phyloP scores from a whole-genome alignment of 35 echinoderm and acorn worm genomes.

The Heliocidaris erythrogramma region DNA sequence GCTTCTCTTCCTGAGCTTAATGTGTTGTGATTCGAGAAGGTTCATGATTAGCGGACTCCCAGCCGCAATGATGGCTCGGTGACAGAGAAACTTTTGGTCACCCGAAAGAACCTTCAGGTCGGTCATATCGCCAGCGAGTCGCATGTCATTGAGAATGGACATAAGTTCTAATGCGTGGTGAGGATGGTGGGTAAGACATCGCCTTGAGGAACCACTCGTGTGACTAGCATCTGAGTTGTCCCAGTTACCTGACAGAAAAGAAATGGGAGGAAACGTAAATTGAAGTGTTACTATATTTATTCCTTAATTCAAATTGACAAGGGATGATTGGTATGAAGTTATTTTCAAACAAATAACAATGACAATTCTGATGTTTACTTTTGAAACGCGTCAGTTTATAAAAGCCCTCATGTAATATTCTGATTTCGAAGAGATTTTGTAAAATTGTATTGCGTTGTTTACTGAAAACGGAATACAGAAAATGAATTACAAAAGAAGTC shows the following conservation, averaged over 20 bases:
- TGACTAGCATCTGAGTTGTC: neutral
- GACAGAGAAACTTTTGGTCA: conserved; percentile 59
- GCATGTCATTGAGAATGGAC: conserved; percentile 69
- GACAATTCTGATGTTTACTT: too few relatives aligned
- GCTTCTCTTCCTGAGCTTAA: neutral
- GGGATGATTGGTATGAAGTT: neutral
- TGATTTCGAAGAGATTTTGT: neutral
- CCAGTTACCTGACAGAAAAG: neutral
- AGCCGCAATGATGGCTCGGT: conserved; percentile 77
- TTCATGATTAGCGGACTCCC: conserved; percentile 80
- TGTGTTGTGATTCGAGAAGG: conserved; percentile 48
- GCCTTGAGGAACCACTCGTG: neutral
- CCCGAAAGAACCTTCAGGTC: conserved; percentile 61
- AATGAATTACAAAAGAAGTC: too few relatives aligned
- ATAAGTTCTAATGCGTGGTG: conserved; percentile 74
- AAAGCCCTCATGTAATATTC: neutral
- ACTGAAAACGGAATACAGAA: too few relatives aligned
- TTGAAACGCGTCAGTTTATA: too few relatives aligned
- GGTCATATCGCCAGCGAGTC: conserved; percentile 73
- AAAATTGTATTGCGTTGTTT: neutral
- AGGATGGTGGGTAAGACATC: conserved; percentile 54
- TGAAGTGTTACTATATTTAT: neutral
- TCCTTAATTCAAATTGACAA: neutral
- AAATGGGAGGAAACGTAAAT: neutral
- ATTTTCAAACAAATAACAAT: neutral